A percentile compares a stretch with the other conserved stretches of the same genome.
phyloP scores from a whole-genome alignment of 2,797 vertebrate species.

The Mormyrops attenuatus region DNA sequence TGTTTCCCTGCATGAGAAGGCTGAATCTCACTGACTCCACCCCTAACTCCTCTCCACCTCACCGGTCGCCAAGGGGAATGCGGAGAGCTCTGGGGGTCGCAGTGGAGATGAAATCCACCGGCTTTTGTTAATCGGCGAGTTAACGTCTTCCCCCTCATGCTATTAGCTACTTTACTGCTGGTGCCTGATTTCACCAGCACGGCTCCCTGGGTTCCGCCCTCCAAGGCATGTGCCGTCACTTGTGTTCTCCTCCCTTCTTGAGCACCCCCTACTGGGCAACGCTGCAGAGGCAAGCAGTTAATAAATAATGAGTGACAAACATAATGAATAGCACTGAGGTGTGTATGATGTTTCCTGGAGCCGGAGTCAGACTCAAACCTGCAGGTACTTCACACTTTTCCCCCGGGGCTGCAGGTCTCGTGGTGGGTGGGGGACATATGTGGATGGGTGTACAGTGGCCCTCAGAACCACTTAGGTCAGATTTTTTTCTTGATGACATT shows the following conservation, averaged over 20 bases:
- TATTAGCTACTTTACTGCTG: neutral
- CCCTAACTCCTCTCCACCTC: neutral
- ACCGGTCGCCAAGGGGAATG: neutral
- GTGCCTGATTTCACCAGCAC: conserved; percentile 41
- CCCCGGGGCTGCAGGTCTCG: neutral
- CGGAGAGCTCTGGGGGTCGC: neutral
- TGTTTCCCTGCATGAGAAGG: neutral
- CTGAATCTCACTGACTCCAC: neutral
- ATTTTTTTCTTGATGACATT: neutral
- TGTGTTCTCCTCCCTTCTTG: neutral
- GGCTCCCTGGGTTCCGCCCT: conserved; percentile 36
- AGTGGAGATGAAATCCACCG: neutral
- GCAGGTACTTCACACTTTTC: neutral
- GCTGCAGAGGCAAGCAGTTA: neutral
- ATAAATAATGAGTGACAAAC: neutral
- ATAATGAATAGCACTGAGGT: neutral
- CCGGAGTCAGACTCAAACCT: neutral
- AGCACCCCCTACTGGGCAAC: neutral
- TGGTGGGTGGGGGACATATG: neutral
- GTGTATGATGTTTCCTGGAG: neutral
- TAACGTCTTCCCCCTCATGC: neutral
- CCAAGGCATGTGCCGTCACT: conserved; percentile 18
- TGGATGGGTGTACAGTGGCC: neutral
- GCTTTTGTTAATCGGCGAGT: neutral
- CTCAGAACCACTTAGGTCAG: neutral